Conservation (phyloP, 2,888 invertebrate species). For the Vesta saturnalis region DNA sequence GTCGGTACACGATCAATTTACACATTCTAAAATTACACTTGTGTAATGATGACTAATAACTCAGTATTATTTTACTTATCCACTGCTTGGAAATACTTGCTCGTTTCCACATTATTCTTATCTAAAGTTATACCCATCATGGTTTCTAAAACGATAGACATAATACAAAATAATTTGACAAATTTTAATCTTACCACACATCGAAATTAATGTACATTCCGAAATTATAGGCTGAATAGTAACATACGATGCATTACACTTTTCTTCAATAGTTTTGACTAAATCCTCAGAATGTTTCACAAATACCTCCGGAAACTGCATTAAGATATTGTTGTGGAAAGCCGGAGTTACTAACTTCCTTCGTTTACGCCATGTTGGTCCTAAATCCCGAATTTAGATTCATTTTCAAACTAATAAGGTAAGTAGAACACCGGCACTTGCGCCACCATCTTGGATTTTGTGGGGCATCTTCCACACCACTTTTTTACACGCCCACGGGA, state of each 20-base stretch:
- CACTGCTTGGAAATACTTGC: conserved; percentile 69
- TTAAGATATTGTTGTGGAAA: conserved; percentile 60
- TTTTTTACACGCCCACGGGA: too few species aligned
- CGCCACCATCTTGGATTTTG: too few species aligned
- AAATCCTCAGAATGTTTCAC: conserved; percentile 54
- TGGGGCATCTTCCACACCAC: too few species aligned
- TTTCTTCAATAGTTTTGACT: conserved; percentile 47
- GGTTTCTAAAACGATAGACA: conserved; percentile 63
- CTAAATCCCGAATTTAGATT: too few species aligned
- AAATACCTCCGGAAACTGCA: conserved; percentile 55
- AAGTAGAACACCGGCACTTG: too few species aligned
- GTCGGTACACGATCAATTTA: neutral
- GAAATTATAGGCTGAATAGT: conserved; percentile 63
- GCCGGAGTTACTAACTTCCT: conserved; percentile 60
- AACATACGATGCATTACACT: conserved; percentile 46
- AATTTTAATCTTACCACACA: conserved; percentile 61
- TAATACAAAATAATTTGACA: conserved; percentile 34
- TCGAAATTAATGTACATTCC: conserved; percentile 65
- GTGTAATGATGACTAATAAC: conserved; percentile 11
- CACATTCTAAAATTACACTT: conserved; percentile 42
- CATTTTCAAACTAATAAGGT: too few species aligned
- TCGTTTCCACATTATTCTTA: conserved; percentile 60
- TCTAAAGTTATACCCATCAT: conserved; percentile 76
- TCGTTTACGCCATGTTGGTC: conserved; percentile 58
- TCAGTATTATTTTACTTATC: conserved; percentile 28